Conservation (phyloP, 37 sponge, comb jelly and placozoan species). For the Diacarnus erythraeanus region DNA sequence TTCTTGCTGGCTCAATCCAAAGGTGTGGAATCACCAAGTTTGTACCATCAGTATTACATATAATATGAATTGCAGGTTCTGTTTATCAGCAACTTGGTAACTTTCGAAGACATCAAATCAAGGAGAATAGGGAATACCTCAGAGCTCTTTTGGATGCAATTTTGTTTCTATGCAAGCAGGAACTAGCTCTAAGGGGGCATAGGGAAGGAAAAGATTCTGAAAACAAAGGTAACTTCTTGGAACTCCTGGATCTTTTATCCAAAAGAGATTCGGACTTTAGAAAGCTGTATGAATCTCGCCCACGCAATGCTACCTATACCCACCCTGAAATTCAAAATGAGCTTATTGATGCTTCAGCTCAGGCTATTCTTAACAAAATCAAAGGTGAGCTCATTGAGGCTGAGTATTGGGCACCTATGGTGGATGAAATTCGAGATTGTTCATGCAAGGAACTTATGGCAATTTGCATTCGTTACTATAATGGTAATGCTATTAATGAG, state of each 20-base stretch:
- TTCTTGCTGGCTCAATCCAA: background rate
- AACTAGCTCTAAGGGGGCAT: too few species aligned
- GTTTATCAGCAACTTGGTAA: conserved; percentile 1
- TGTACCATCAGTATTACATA: too few species aligned
- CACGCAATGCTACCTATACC: conserved; percentile 8
- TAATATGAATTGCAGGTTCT: too few species aligned
- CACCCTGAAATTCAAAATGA: conserved; percentile 19
- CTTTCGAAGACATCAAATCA: too few species aligned
- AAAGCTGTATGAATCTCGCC: conserved; percentile 14
- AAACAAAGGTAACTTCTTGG: conserved; percentile 14
- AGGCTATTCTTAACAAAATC: background rate
- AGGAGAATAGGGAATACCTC: too few species aligned
- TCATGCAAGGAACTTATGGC: conserved; percentile 14
- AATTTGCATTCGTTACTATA: conserved; percentile 13
- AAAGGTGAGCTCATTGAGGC: conserved; percentile 8
- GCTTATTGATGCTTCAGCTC: conserved; percentile 21
- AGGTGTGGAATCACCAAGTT: background rate
- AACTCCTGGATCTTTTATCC: conserved; percentile 2
- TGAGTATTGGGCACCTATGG: conserved; percentile 12
- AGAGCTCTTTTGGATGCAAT: too few species aligned
- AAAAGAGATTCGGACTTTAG: conserved; percentile 3
- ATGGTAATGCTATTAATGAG: conserved; percentile 10
- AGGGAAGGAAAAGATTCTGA: background rate
- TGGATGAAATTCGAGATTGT: conserved; percentile 11
- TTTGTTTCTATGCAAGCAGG: too few species aligned